Evolutionary conservation across 2,888 invertebrate genomes (phyloP).

Genomic region (Dolichopus griseipennis): DNA sequence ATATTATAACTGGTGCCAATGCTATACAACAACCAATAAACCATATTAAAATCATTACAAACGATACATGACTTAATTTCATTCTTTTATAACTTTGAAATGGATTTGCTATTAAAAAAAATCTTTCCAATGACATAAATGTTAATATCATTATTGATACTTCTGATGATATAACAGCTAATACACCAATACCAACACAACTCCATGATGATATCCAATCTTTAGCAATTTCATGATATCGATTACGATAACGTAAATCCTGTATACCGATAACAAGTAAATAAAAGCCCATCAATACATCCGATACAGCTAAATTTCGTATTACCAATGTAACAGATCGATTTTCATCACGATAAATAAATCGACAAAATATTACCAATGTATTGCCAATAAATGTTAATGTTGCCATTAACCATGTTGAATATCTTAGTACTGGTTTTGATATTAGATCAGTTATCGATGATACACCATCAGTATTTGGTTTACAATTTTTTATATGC

Average conservation of each 20-base stretch:
- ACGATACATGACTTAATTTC: constrained; percentile 47
- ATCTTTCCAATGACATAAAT: constrained; percentile 61
- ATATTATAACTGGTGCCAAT: constrained; percentile 54
- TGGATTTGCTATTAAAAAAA: constrained; percentile 53
- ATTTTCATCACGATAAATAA: constrained; percentile 53
- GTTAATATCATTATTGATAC: constrained; percentile 60
- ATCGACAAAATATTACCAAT: constrained; percentile 54
- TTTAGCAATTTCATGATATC: constrained; percentile 50
- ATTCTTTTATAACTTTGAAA: constrained; percentile 49
- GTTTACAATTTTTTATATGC: constrained; percentile 49
- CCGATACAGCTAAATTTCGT: constrained; percentile 56
- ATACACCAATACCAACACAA: constrained; percentile 53
- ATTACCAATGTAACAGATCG: constrained; percentile 54
- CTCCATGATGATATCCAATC: constrained; percentile 58
- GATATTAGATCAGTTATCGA: constrained; percentile 51
- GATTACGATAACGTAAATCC: constrained; percentile 50
- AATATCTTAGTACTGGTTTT: constrained; percentile 49
- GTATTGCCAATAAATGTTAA: constrained; percentile 54
- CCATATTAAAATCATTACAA: constrained; percentile 52
- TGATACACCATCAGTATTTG: constrained; percentile 56
- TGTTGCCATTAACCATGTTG: constrained; percentile 55
- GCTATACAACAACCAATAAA: constrained; percentile 51
- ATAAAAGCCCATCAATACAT: constrained; percentile 61
- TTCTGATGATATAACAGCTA: constrained; percentile 60
- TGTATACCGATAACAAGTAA: constrained; percentile 52